phyloP scores from a whole-genome alignment of 2,113 vertebrate species.

The Dicrurus megarhynchus region DNA sequence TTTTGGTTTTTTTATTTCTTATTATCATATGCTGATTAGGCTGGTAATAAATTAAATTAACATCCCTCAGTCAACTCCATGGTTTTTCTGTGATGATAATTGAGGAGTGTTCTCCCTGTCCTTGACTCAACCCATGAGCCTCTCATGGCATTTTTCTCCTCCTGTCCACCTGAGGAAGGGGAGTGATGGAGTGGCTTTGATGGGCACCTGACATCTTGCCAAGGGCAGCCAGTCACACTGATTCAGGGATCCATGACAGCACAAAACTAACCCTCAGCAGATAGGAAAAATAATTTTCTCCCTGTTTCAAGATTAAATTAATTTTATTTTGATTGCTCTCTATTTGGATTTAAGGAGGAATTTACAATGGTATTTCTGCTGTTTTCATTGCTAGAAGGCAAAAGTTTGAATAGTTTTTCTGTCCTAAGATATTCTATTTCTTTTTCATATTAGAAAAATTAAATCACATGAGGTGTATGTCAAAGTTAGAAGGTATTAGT shows the following conservation, averaged over 20 bases:
- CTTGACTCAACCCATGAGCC: background rate
- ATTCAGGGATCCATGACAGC: background rate
- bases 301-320: background rate
- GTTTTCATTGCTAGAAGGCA: background rate
- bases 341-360: background rate
- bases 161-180: background rate
- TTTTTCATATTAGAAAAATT: background rate
- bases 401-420: background rate
- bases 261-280: background rate
- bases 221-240: background rate
- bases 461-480: background rate
- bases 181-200: background rate
- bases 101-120: background rate
- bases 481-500: background rate
- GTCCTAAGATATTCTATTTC: background rate
- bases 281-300: background rate
- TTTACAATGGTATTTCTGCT: background rate
- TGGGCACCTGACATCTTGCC: background rate
- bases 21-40: background rate
- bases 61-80: background rate
- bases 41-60: background rate
- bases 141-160: background rate
- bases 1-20: background rate
- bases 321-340: background rate
- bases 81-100: background rate